A percentile compares a stretch with the other conserved stretches of the same genome.
phyloP scores from a whole-genome alignment of 2,113 vertebrate genomes.

The Oryzias woworae region DNA sequence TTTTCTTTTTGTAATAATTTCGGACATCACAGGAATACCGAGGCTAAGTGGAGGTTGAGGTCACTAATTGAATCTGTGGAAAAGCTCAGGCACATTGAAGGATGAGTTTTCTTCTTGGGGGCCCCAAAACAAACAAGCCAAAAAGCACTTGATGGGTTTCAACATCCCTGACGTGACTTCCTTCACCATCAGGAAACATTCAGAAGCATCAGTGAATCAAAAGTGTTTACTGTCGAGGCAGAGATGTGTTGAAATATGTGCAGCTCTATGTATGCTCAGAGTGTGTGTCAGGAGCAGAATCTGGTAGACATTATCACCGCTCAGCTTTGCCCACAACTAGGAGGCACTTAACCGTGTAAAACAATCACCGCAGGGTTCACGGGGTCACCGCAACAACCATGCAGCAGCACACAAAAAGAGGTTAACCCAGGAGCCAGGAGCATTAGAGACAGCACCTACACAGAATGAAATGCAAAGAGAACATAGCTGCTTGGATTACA shows the following conservation, averaged over 20 bases:
- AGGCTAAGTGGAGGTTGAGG: slow-evolving; percentile 20
- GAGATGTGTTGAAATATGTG: slow-evolving; percentile 23
- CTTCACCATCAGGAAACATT: slow-evolving; percentile 49
- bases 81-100: not conserved
- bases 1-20: too few relatives aligned
- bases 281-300: slow-evolving; percentile 44
- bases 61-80: slow-evolving; percentile 1
- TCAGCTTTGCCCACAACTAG: slow-evolving; percentile 54
- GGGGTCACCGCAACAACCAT: slow-evolving; percentile 62
- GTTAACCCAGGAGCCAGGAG: slow-evolving; percentile 42
- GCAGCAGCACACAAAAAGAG: slow-evolving; percentile 58
- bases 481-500: slow-evolving; percentile 63
- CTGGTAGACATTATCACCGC: slow-evolving; percentile 67
- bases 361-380: slow-evolving; percentile 55
- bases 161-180: slow-evolving; percentile 33
- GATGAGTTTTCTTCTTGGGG: slow-evolving; percentile 13
- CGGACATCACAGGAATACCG: not conserved
- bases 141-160: slow-evolving; percentile 44
- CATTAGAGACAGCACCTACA: slow-evolving; percentile 45
- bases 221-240: slow-evolving; percentile 41
- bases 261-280: slow-evolving; percentile 15
- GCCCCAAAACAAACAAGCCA: slow-evolving; percentile 42
- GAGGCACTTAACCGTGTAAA: slow-evolving; percentile 60
- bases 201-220: slow-evolving; percentile 26
- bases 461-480: slow-evolving; percentile 35